Evolutionary conservation across 2,797 vertebrate genomes (phyloP).

Genomic region (Nasua narica): DNA sequence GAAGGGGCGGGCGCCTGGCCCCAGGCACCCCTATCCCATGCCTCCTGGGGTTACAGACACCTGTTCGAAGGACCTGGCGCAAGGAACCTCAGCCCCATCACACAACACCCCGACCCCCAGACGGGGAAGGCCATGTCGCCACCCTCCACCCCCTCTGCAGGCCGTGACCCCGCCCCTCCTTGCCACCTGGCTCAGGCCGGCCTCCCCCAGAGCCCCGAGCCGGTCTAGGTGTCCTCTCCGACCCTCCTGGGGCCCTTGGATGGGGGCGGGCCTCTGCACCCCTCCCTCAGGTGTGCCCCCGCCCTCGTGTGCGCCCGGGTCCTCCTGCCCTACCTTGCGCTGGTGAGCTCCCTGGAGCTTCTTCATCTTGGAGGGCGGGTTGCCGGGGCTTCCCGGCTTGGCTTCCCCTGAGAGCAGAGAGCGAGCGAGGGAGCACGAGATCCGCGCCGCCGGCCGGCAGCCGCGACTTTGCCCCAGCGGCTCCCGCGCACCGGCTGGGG

Average conservation of each 20-base stretch:
- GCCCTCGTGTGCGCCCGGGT: background rate
- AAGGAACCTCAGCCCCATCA: background rate
- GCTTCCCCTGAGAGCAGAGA: constrained; percentile 19
- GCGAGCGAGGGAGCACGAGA: background rate
- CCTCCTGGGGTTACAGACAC: constrained; percentile 43
- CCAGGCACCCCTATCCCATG: background rate
- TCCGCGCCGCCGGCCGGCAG: background rate
- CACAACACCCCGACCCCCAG: background rate
- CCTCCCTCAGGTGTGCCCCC: background rate
- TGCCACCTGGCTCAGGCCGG: background rate
- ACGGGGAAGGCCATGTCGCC: background rate
- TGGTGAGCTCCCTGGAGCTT: constrained; percentile 83
- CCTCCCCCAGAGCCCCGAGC: background rate
- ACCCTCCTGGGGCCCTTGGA: background rate
- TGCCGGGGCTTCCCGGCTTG: background rate
- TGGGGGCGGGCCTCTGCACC: background rate
- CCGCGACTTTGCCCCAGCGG: constrained; percentile 40
- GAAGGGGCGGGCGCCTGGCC: background rate
- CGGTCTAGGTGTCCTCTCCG: background rate
- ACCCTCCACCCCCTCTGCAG: background rate
- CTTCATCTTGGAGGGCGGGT: constrained; percentile 81
- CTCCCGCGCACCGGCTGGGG: constrained; percentile 58
- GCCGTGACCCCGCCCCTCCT: background rate
- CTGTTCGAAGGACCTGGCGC: constrained; percentile 48
- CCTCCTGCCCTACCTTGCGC: constrained; percentile 80